These are phyloP conservation scores for Platysteira castanea DNA, from an alignment of 2,113 vertebrate species.

Conservation along the genomic window DNA sequence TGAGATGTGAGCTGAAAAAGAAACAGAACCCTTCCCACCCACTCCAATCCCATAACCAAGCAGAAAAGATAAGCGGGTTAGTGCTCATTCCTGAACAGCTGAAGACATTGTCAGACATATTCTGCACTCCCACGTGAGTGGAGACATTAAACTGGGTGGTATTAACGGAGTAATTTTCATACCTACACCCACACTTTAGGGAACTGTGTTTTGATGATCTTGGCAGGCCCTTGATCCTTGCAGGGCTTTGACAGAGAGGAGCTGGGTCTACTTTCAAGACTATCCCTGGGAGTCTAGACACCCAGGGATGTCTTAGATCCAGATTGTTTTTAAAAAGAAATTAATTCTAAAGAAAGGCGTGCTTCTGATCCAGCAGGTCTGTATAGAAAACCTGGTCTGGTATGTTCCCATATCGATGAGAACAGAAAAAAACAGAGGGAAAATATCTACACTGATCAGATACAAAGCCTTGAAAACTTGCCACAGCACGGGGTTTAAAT, in stretches of 20 bases:
- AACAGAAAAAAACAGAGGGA: background rate
- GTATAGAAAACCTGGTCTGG: background rate
- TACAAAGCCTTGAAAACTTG: background rate
- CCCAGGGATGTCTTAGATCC: background rate
- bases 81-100: background rate
- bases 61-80: background rate
- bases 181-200: background rate
- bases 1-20: background rate
- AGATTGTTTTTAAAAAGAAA: background rate
- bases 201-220: background rate
- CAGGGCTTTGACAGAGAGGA: background rate
- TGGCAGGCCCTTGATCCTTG: background rate
- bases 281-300: background rate
- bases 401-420: background rate
- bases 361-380: background rate
- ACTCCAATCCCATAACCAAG: background rate
- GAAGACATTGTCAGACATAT: constrained; percentile 21
- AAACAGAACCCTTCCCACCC: background rate
- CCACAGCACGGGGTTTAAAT: background rate
- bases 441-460: background rate
- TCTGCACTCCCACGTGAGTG: background rate
- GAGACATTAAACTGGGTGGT: background rate
- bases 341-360: background rate
- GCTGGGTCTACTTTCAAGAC: background rate
- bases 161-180: background rate